Evolutionary conservation across 2,888 invertebrate genomes (phyloP).

Genomic region (Troides oblongomaculatus): DNA sequence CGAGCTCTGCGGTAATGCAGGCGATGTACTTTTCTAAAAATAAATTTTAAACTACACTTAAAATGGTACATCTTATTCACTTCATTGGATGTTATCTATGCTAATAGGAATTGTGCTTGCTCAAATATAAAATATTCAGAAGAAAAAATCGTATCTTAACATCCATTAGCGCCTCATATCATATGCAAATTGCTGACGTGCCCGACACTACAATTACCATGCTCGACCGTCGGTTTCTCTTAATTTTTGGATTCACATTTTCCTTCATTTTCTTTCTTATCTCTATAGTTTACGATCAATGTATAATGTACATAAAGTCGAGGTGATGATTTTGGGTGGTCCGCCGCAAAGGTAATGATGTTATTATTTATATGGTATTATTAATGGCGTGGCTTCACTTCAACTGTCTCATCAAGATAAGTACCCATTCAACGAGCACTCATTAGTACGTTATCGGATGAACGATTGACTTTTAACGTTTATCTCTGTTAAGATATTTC

Average conservation of each 20-base stretch:
- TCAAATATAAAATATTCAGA: conserved; percentile 56
- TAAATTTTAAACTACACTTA: conserved; percentile 26
- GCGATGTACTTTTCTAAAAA: conserved; percentile 20
- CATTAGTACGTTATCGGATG: conserved; percentile 70
- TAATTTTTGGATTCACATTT: conserved; percentile 58
- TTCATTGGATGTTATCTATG: conserved; percentile 63
- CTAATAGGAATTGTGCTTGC: conserved; percentile 59
- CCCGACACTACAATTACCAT: conserved; percentile 58
- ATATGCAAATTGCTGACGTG: conserved; percentile 70
- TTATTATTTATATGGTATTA: conserved; percentile 73
- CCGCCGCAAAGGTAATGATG: conserved; percentile 66
- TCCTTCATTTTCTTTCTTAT: conserved; percentile 61
- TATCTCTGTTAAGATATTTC: conserved; percentile 59
- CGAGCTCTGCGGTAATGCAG: background rate
- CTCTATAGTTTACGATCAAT: conserved; percentile 59
- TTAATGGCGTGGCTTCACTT: conserved; percentile 61
- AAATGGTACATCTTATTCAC: conserved; percentile 37
- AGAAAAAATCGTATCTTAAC: conserved; percentile 62
- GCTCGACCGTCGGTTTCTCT: conserved; percentile 53
- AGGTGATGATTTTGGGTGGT: conserved; percentile 80
- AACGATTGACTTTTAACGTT: conserved; percentile 67
- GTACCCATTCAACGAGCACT: conserved; percentile 69
- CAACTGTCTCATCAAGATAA: conserved; percentile 74
- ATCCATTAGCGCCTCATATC: conserved; percentile 72
- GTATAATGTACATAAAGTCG: conserved; percentile 49